These are phyloP conservation scores for Eudasyphora cyanicolor DNA, from an alignment of 2,888 invertebrate genomes.

Conservation along the genomic window DNA sequence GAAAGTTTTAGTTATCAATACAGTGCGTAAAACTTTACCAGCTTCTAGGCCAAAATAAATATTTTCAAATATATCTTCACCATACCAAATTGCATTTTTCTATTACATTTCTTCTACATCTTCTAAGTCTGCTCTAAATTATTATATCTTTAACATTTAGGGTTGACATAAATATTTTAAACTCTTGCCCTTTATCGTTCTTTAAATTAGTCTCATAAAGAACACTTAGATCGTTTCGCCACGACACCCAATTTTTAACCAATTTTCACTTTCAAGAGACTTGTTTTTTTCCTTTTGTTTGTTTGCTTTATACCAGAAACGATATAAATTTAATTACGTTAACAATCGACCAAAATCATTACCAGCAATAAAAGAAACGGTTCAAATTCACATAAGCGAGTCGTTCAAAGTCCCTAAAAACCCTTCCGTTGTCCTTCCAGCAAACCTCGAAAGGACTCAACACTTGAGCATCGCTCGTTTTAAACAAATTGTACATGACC, in stretches of 20 bases:
- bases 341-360: conserved; percentile 40
- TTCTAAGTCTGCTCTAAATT: too few relatives aligned
- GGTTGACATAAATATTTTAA: too few relatives aligned
- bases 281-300: not conserved
- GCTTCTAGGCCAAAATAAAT: too few relatives aligned
- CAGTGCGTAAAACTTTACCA: too few relatives aligned
- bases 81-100: too few relatives aligned
- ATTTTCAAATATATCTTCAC: too few relatives aligned
- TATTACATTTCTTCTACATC: too few relatives aligned
- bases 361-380: conserved; percentile 1
- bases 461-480: conserved; percentile 21
- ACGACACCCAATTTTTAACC: conserved; percentile 10
- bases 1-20: too few relatives aligned
- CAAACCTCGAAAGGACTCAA: conserved; percentile 5
- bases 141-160: too few relatives aligned
- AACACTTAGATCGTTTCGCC: conserved; percentile 3
- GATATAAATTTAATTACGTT: conserved; percentile 44
- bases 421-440: conserved; percentile 21
- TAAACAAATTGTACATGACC: conserved; percentile 49
- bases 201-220: not conserved
- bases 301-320: not conserved
- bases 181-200: too few relatives aligned
- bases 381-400: not conserved
- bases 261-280: conserved; percentile 13
- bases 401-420: not conserved